Conservation (phyloP, 2,113 vertebrate species). For the Corythornis madagascariensis region DNA sequence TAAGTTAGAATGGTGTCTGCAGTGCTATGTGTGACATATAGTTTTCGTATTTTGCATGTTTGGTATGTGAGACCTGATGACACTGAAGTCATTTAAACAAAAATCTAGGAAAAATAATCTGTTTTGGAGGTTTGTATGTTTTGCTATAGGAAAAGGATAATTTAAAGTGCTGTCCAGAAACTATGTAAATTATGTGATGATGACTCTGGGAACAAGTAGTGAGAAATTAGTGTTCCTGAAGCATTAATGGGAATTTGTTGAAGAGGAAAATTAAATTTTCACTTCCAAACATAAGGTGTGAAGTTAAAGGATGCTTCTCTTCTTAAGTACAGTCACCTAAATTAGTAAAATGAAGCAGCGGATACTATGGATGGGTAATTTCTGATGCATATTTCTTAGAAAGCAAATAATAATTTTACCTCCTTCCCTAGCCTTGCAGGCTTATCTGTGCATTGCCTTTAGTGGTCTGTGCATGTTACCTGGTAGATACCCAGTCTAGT, state of each 20-base stretch:
- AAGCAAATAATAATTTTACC: background rate
- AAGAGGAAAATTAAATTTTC: slow-evolving; percentile 25
- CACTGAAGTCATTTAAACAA: background rate
- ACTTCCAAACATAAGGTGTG: background rate
- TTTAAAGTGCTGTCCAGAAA: background rate
- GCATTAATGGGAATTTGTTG: background rate
- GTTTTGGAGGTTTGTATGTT: background rate
- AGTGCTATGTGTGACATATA: fast-evolving
- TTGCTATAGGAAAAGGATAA: background rate
- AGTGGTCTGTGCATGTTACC: background rate
- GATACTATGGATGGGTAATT: background rate
- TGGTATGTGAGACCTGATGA: background rate
- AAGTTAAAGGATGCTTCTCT: background rate
- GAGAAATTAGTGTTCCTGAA: background rate
- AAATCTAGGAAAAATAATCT: background rate
- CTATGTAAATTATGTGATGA: background rate
- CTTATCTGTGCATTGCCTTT: background rate
- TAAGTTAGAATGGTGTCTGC: background rate
- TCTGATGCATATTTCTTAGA: background rate
- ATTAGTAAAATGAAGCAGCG: background rate
- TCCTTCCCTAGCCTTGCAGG: background rate
- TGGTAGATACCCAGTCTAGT: background rate
- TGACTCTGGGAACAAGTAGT: background rate
- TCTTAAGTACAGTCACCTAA: background rate
- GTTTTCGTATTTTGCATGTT: background rate